phyloP scores from a whole-genome alignment of 2,888 invertebrate genomes.

The Caprella mutica region DNA sequence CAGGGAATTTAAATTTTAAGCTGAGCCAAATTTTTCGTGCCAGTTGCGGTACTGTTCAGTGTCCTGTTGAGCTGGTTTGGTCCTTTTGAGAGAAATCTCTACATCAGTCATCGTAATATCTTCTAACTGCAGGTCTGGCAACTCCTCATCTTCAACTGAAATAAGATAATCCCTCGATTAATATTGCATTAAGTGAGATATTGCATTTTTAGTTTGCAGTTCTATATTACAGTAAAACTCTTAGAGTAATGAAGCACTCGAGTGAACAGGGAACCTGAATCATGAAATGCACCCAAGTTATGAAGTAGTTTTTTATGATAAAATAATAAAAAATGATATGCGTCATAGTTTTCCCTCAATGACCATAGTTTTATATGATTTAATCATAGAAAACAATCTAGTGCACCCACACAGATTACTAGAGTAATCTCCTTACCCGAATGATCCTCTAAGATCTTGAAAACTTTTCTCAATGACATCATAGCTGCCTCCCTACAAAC shows the following conservation, averaged over 20 bases:
- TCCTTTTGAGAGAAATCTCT: conserved; percentile 21
- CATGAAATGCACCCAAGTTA: too few relatives aligned
- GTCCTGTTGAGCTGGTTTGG: conserved; percentile 29
- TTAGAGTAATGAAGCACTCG: background rate
- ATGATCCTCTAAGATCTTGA: conserved; percentile 44
- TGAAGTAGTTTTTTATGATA: too few relatives aligned
- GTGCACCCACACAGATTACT: too few relatives aligned
- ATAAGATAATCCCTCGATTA: too few relatives aligned
- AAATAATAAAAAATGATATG: too few relatives aligned
- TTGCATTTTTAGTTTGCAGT: too few relatives aligned
- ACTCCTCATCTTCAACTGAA: conserved; percentile 27
- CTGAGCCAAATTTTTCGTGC: conserved; percentile 32
- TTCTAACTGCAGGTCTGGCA: conserved; percentile 27
- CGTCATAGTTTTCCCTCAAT: too few relatives aligned
- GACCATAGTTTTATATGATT: too few relatives aligned
- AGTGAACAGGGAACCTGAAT: too few relatives aligned
- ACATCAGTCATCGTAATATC: conserved; percentile 28
- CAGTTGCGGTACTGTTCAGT: conserved; percentile 25
- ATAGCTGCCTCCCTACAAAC: conserved; percentile 83
- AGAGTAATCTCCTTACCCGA: conserved; percentile 40
- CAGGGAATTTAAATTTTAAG: conserved; percentile 2
- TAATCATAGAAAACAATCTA: too few relatives aligned
- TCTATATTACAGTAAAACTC: too few relatives aligned
- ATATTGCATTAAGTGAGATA: too few relatives aligned
- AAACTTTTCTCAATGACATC: conserved; percentile 59